Evolutionary conservation across 92 coral and sea anemone genomes (phyloP), one percentile per base, ranked within the genome.

Genomic region (Pocillopora grandis): DNA sequence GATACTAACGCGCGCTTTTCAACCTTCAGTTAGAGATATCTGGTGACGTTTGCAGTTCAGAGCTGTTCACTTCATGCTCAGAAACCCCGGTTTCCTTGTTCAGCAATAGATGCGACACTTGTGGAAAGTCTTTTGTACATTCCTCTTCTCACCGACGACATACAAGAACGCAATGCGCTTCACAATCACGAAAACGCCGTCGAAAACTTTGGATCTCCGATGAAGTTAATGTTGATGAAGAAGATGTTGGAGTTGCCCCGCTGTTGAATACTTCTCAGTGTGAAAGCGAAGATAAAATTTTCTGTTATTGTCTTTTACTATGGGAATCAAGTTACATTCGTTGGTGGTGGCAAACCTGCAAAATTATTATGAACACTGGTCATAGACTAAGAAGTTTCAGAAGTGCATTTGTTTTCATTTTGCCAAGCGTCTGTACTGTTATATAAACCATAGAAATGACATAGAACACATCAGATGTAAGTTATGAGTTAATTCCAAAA

Each of bases 141-240:
- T 72, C 76, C 48, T 72, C 76, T 72, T 72, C 76, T 8, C 52
- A 72, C 76, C 76, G 76, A 72, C 76, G 76, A 16, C 76, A 72
- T 19, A 42, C 76, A 16, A 62, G 19, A 62, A 62, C 19, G 1
- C 19, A 8, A 62, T 62, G 66, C n/a, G 17, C 66, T 62, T 62
- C 21, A 7, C 66, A 62, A 62, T 62, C 66, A 12, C 66, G 66
- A 14, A 62, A 62, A 23, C 66, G 66, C n/a, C 66, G 66, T 62
- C 66, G 66, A 23, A 14, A 62, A 17, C 66, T 62, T 12, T 62
- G 66, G 66, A 17, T 62, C 64, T 61, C 76, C 27, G 76, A 72
- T 48, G 76, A 33, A 71, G 21, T 21, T 21, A 21, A 21, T 21
- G 17, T 35, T 71, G 75, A 71, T n/a, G 52, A 71, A 15, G 75